Percentiles rank a stretch among this genome's conserved stretches.
phyloP scores from a whole-genome alignment of 2,797 vertebrate species.

The Malurus leucopterus region DNA sequence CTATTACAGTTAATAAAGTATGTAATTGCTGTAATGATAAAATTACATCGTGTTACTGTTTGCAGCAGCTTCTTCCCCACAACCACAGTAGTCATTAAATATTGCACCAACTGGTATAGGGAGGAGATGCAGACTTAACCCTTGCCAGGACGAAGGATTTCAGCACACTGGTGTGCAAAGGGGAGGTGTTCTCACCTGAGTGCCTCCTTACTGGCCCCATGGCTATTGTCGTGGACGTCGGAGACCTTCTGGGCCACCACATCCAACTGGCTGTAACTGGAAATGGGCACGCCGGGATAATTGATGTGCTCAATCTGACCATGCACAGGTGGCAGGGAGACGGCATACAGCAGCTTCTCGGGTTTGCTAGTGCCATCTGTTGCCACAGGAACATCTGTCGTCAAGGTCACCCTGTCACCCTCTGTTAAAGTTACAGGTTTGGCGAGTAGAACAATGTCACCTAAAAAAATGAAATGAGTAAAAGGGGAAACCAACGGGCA shows the following conservation, averaged over 20 bases:
- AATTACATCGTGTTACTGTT: neutral
- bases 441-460: conserved; percentile 83
- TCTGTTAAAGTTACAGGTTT: conserved; percentile 85
- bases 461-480: conserved; percentile 64
- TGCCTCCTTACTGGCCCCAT: conserved; percentile 66
- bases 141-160: neutral
- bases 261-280: conserved; percentile 87
- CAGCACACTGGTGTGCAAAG: neutral
- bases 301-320: conserved; percentile 87
- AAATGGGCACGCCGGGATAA: conserved; percentile 79
- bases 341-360: conserved; percentile 84
- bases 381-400: conserved; percentile 89
- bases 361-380: conserved; percentile 84
- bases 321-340: conserved; percentile 81
- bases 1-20: conserved; percentile 28
- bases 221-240: conserved; percentile 83
- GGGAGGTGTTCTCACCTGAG: conserved; percentile 79
- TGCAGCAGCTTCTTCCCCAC: conserved; percentile 2
- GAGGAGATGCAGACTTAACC: conserved; percentile 27
- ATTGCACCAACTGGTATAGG: neutral
- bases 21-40: neutral
- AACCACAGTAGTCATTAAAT: neutral
- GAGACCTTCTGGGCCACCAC: conserved; percentile 84
- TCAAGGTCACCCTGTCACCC: conserved; percentile 90
- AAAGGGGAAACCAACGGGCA: neutral